Conservation (phyloP, 53 echinoderm and acorn worm genomes). For the Zoroaster sp. region DNA sequence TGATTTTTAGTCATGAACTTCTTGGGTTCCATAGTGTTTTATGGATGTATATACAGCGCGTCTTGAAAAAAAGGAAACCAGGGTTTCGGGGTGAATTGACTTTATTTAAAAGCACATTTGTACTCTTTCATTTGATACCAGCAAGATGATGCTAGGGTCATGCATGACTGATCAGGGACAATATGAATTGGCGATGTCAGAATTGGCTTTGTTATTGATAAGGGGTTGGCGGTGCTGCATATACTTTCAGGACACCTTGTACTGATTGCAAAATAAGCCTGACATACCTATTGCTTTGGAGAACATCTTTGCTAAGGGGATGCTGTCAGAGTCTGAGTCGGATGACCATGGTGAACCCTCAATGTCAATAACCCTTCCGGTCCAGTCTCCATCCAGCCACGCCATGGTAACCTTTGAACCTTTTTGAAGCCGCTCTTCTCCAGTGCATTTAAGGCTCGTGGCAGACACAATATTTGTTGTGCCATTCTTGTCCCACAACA, state of each 20-base stretch:
- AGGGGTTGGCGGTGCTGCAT: too few species aligned
- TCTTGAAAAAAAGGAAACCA: too few species aligned
- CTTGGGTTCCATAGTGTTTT: too few species aligned
- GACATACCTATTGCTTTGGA: neutral
- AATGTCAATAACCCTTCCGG: neutral
- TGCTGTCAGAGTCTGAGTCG: neutral
- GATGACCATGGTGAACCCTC: neutral
- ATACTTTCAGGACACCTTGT: neutral
- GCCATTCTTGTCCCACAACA: conserved; percentile 20
- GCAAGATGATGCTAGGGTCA: too few species aligned
- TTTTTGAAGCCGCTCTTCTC: neutral
- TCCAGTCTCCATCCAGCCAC: conserved; percentile 22
- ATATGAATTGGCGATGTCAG: too few species aligned
- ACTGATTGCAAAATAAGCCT: neutral
- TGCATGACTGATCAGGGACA: too few species aligned
- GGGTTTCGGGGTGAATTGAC: too few species aligned
- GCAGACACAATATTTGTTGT: conserved; percentile 23
- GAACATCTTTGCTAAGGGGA: neutral
- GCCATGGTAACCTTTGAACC: conserved; percentile 5
- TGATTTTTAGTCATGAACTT: too few species aligned
- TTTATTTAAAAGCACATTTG: too few species aligned
- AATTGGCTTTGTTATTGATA: too few species aligned
- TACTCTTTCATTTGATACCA: too few species aligned
- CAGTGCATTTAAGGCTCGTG: neutral
- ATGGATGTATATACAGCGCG: too few species aligned